These are phyloP conservation scores for Collichthys lucidus DNA, from an alignment of 2,113 vertebrate genomes.

Conservation along the genomic window DNA sequence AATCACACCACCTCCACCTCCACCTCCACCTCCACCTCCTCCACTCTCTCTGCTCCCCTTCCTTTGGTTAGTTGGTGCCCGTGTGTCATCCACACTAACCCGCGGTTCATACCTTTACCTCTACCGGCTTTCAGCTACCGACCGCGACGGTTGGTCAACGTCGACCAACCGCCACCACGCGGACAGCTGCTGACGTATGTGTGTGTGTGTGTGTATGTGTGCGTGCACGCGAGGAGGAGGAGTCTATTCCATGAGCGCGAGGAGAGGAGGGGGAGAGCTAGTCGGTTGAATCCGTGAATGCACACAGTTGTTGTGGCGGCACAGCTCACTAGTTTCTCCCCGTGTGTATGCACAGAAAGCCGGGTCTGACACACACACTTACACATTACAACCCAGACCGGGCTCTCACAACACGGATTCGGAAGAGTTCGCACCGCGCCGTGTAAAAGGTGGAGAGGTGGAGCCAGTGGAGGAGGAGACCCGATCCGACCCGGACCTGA, in stretches of 20 bases:
- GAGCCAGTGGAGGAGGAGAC: slow-evolving; percentile 1
- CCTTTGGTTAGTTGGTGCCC: too few species aligned
- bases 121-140: too few species aligned
- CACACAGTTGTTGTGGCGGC: slow-evolving; percentile 46
- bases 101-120: too few species aligned
- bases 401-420: background rate
- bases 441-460: background rate
- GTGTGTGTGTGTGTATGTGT: background rate
- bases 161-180: slow-evolving; percentile 25
- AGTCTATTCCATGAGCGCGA: slow-evolving; percentile 46
- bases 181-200: slow-evolving; percentile 42
- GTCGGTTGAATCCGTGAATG: slow-evolving; percentile 19
- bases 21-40: too few species aligned
- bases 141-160: slow-evolving; percentile 19
- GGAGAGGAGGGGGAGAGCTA: background rate
- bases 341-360: slow-evolving; percentile 14
- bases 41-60: too few species aligned
- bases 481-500: background rate
- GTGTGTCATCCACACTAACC: too few species aligned
- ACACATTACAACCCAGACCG: background rate
- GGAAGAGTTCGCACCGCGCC: background rate
- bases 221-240: slow-evolving; percentile 60
- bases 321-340: slow-evolving; percentile 28
- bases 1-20: too few species aligned
- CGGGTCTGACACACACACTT: background rate